Evolutionary conservation across 2,888 invertebrate species (phyloP).

Genomic region (Sericinus montela): DNA sequence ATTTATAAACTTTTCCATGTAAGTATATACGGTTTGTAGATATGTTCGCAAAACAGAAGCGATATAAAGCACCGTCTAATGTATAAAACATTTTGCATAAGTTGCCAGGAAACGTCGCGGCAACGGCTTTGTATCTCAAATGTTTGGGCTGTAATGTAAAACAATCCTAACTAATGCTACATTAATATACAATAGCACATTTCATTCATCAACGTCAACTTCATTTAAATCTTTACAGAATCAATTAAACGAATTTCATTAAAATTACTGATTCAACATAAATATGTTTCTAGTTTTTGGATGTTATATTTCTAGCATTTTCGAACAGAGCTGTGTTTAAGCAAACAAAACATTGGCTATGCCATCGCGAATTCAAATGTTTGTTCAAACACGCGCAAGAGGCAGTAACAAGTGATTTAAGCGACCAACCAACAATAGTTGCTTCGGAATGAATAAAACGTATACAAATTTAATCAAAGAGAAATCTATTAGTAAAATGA

Average conservation of each 20-base stretch:
- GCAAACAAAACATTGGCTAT: conserved; percentile 25
- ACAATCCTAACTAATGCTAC: conserved; percentile 6
- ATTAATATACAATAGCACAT: background rate
- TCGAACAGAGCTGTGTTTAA: conserved; percentile 11
- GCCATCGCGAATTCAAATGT: conserved; percentile 34
- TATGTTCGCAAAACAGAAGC: conserved; percentile 12
- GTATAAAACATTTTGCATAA: conserved; percentile 20
- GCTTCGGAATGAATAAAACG: conserved; percentile 73
- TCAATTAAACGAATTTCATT: too few species aligned
- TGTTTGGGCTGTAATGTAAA: conserved; percentile 11
- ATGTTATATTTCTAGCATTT: conserved; percentile 6
- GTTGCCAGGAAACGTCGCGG: conserved; percentile 18
- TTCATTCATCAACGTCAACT: background rate
- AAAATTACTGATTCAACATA: too few species aligned
- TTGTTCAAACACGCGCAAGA: conserved; percentile 24
- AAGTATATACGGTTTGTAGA: background rate
- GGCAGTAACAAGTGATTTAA: conserved; percentile 60
- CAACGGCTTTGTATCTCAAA: conserved; percentile 12
- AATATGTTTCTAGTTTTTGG: too few species aligned
- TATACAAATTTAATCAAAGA: conserved; percentile 79
- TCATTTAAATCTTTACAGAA: too few species aligned
- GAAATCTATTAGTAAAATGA: conserved; percentile 80
- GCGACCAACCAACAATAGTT: conserved; percentile 66
- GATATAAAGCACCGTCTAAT: conserved; percentile 17
- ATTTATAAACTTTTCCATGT: conserved; percentile 9